Conservation (phyloP, 2,888 invertebrate species). For the Rhodophaea formosa region DNA sequence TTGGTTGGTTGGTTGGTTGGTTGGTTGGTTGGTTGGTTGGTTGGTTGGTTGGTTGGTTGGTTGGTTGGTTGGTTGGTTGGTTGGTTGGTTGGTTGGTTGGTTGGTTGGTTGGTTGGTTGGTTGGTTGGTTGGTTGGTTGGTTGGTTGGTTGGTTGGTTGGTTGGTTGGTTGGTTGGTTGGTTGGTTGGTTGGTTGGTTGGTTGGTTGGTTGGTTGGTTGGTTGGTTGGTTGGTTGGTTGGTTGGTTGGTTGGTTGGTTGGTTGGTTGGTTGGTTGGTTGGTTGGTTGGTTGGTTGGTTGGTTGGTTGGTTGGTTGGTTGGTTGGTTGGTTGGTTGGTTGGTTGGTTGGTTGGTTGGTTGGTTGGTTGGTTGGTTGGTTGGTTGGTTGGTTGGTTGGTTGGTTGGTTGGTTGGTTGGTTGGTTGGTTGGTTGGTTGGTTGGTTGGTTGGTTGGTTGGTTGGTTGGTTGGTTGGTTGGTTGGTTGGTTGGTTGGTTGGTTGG, state of each 20-base stretch:
- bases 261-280: background rate
- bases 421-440: background rate
- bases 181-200: background rate
- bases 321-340: background rate
- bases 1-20: background rate
- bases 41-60: background rate
- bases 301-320: background rate
- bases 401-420: background rate
- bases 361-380: background rate
- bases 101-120: background rate
- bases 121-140: background rate
- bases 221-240: background rate
- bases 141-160: background rate
- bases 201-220: background rate
- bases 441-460: background rate
- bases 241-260: background rate
- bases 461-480: background rate
- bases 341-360: background rate
- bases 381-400: background rate
- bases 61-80: background rate
- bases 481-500: background rate
- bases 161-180: background rate
- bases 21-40: background rate
- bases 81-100: background rate
- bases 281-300: background rate